These are phyloP conservation scores for Terrapene triunguis DNA, from an alignment of 2,113 vertebrate species.

Conservation along the genomic window DNA sequence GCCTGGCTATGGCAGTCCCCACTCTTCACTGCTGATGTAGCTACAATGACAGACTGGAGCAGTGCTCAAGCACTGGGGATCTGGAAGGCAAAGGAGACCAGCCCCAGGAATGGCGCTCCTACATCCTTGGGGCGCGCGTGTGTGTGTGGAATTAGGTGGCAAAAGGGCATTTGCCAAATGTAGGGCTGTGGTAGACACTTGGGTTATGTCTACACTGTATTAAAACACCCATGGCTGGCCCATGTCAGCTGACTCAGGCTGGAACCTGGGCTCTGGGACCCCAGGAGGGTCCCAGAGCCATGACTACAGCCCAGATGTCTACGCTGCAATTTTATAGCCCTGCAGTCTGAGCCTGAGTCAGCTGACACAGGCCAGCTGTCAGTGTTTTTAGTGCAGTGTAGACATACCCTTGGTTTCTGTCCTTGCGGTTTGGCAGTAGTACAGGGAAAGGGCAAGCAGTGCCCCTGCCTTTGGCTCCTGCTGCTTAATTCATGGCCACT, in stretches of 20 bases:
- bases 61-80: background rate
- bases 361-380: too few relatives aligned
- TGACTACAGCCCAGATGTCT: too few relatives aligned
- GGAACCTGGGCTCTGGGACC: too few relatives aligned
- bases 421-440: background rate
- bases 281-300: too few relatives aligned
- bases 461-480: background rate
- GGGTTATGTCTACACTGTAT: too few relatives aligned
- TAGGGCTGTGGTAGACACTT: background rate
- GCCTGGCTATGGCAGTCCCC: background rate
- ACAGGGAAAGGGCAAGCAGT: background rate
- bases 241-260: too few relatives aligned
- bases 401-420: background rate
- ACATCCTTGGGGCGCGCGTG: too few relatives aligned
- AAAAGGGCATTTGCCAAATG: background rate
- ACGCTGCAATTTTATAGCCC: too few relatives aligned
- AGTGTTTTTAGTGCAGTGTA: too few relatives aligned
- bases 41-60: background rate
- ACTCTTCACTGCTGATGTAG: background rate
- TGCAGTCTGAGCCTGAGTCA: too few relatives aligned
- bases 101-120: background rate
- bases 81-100: background rate
- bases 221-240: too few relatives aligned
- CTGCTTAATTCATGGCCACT: background rate
- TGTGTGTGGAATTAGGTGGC: background rate